These are phyloP conservation scores for Aegithalos caudatus DNA, from an alignment of 2,113 vertebrate genomes.

Conservation along the genomic window DNA sequence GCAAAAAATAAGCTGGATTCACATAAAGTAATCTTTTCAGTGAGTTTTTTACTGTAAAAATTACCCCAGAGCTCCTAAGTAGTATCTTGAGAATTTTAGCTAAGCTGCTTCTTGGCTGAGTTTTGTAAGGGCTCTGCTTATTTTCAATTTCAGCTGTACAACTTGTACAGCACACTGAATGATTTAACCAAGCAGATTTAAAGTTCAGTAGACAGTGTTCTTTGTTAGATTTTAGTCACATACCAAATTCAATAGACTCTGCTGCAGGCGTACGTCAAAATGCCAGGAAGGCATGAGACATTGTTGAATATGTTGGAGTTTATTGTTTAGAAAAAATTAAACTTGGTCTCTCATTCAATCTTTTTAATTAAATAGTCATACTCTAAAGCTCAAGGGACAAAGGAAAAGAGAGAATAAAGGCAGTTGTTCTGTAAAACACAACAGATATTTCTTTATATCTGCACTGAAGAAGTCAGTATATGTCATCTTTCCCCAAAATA, in stretches of 20 bases:
- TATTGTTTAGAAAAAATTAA: slow-evolving; percentile 74
- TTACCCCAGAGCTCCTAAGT: not conserved
- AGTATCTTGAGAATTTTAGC: not conserved
- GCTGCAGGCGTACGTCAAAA: slow-evolving; percentile 69
- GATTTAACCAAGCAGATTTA: slow-evolving; percentile 68
- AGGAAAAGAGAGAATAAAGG: slow-evolving; percentile 34
- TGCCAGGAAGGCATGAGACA: slow-evolving; percentile 72
- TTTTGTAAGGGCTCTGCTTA: slow-evolving; percentile 36
- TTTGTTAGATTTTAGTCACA: slow-evolving; percentile 75
- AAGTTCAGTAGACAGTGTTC: slow-evolving; percentile 68
- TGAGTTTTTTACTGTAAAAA: not conserved
- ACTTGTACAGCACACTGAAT: slow-evolving; percentile 40
- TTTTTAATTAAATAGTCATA: slow-evolving; percentile 71
- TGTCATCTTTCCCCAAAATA: slow-evolving; percentile 38
- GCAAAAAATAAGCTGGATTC: not conserved
- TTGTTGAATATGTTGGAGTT: slow-evolving; percentile 61
- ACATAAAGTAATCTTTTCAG: not conserved
- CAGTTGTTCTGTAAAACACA: slow-evolving; percentile 38
- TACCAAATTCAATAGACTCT: slow-evolving; percentile 71
- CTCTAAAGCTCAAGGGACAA: slow-evolving; percentile 52
- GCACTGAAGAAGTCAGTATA: slow-evolving; percentile 22
- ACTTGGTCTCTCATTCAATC: slow-evolving; percentile 55
- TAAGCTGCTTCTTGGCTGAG: not conserved
- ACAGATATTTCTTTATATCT: slow-evolving; percentile 45
- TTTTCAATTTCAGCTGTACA: slow-evolving; percentile 65